These are phyloP conservation scores for Oryzias javanicus DNA, from an alignment of 2,113 vertebrate species.

Conservation along the genomic window DNA sequence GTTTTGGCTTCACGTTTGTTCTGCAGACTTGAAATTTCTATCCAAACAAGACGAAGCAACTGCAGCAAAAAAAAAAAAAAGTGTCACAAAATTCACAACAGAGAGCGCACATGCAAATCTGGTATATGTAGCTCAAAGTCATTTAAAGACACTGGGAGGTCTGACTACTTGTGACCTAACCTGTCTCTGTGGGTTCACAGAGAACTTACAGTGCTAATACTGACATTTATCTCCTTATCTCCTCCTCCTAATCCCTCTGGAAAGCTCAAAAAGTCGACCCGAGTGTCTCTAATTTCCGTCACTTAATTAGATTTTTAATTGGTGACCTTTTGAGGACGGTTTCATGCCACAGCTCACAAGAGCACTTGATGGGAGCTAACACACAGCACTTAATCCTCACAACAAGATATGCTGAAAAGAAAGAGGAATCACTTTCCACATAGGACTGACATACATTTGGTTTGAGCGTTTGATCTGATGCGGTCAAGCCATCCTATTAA, in stretches of 20 bases:
- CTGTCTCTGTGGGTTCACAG: conserved; percentile 49
- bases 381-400: conserved; percentile 30
- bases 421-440: no score
- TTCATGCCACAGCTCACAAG: conserved; percentile 61
- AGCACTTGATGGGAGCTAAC: conserved; percentile 51
- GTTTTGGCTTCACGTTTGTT: background rate
- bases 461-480: no score
- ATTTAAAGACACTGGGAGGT: conserved; percentile 32
- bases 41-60: background rate
- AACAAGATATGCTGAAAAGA: conserved; percentile 26
- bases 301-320: conserved; percentile 82
- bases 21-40: background rate
- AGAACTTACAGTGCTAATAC: conserved; percentile 29
- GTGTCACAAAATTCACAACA: background rate
- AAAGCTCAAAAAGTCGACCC: conserved; percentile 66
- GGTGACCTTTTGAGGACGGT: conserved; percentile 72
- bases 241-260: conserved; percentile 47
- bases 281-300: conserved; percentile 75
- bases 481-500: no score
- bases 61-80: background rate
- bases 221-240: conserved; percentile 60
- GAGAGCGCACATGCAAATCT: conserved; percentile 14
- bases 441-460: no score
- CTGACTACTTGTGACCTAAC: conserved; percentile 36
- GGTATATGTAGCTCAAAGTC: conserved; percentile 29